These are phyloP conservation scores for Piscicola geometra DNA, from an alignment of 2,888 invertebrate genomes.

Conservation along the genomic window DNA sequence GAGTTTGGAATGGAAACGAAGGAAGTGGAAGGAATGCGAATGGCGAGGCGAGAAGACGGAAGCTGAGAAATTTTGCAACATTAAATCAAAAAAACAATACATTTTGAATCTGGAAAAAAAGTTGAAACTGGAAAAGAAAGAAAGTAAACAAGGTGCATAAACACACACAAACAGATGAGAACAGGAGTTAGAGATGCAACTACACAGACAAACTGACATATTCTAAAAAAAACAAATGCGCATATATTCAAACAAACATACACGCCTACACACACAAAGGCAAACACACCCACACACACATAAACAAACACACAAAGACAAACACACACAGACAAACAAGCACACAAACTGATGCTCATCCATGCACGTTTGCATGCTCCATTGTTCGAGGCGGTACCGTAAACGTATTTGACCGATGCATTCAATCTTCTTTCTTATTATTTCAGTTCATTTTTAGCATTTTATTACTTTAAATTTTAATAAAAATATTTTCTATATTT, in stretches of 20 bases:
- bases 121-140: no score
- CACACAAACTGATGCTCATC: background rate
- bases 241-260: conserved; percentile 7
- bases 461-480: no score
- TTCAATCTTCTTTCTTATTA: conserved; percentile 7
- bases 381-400: conserved; percentile 10
- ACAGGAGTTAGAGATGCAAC: no score
- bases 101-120: no score
- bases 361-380: conserved; percentile 11
- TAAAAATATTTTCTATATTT: no score
- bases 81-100: no score
- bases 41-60: no score
- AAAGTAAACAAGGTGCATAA: no score
- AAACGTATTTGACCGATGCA: conserved; percentile 8
- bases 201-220: conserved; percentile 5
- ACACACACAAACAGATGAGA: no score
- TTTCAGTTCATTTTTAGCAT: background rate
- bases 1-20: no score
- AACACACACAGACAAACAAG: conserved; percentile 5
- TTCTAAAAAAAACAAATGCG: background rate
- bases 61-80: no score
- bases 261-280: conserved; percentile 3
- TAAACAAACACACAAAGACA: background rate
- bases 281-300: conserved; percentile 13
- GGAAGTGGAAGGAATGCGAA: no score